Evolutionary conservation across 1,140 invertebrate genomes (phyloP).

Genomic region (Aleiodes sp.): DNA sequence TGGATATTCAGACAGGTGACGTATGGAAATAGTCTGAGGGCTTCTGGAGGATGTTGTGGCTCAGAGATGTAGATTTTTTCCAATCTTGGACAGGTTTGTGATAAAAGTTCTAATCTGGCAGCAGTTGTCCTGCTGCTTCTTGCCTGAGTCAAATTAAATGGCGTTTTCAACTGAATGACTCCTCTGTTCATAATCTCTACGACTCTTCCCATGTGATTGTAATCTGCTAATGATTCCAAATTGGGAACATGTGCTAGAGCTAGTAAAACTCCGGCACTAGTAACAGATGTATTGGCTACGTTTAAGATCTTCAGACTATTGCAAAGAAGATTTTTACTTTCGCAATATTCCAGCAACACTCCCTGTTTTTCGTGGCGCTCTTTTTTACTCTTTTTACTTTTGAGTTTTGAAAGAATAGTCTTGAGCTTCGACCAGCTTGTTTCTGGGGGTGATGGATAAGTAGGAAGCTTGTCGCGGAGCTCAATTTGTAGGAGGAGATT

Average conservation of each 20-base stretch:
- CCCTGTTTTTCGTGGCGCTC: conserved; percentile 49
- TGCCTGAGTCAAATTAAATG: conserved; percentile 58
- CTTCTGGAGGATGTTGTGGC: conserved; percentile 61
- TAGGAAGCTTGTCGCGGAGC: conserved; percentile 51
- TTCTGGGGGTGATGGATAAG: conserved; percentile 27
- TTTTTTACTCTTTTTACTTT: conserved; percentile 41
- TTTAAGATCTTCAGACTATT: conserved; percentile 61
- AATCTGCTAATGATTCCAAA: conserved; percentile 64
- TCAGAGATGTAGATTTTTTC: conserved; percentile 61
- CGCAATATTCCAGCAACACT: conserved; percentile 60
- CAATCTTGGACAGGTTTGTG: conserved; percentile 60
- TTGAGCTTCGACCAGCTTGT: conserved; percentile 58
- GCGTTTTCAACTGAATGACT: conserved; percentile 48
- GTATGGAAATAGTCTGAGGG: conserved; percentile 55
- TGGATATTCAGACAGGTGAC: conserved; percentile 62
- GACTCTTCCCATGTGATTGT: conserved; percentile 62
- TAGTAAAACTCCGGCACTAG: conserved; percentile 59
- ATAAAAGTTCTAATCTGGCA: conserved; percentile 56
- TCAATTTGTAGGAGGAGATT: conserved; percentile 63
- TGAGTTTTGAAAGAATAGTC: conserved; percentile 49
- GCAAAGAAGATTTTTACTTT: conserved; percentile 60
- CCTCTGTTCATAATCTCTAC: conserved; percentile 60
- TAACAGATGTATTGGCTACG: conserved; percentile 63
- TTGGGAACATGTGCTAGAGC: conserved; percentile 59
- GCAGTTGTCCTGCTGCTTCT: conserved; percentile 56